Conservation (phyloP, 2,797 vertebrate genomes). For the Cuculus canorus region DNA sequence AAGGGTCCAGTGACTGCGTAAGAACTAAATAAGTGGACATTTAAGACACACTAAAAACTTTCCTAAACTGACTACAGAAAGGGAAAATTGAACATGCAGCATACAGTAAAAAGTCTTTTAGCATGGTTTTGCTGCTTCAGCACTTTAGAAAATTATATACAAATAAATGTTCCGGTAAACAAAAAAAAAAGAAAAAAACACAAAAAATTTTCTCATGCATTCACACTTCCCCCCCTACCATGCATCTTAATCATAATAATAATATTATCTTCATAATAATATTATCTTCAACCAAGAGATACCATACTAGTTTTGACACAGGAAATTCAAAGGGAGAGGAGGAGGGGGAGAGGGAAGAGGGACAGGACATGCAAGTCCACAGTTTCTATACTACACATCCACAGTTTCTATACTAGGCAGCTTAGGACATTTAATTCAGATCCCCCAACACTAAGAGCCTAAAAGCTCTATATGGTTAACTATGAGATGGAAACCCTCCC, state of each 20-base stretch:
- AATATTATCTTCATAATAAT: neutral
- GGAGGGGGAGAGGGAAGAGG: neutral
- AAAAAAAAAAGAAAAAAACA: neutral
- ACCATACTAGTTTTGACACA: neutral
- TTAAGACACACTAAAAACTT: neutral
- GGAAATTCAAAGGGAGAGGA: neutral
- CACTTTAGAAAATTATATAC: neutral
- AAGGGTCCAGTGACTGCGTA: neutral
- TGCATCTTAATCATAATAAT: neutral
- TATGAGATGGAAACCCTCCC: neutral
- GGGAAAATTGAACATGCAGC: neutral
- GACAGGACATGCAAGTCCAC: neutral
- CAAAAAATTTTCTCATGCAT: neutral
- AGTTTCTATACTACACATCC: neutral
- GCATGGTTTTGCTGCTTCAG: neutral
- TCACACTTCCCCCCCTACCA: neutral
- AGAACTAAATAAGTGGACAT: neutral
- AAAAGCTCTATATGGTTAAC: neutral
- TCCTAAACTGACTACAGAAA: neutral
- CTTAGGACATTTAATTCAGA: neutral
- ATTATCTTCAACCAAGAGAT: neutral
- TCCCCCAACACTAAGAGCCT: neutral
- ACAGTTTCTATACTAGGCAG: neutral
- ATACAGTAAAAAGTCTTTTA: neutral
- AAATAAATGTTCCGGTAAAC: neutral